Base-by-base conservation (phyloP, 2,797 vertebrate species). In the Xyrichtys novacula region DNA sequence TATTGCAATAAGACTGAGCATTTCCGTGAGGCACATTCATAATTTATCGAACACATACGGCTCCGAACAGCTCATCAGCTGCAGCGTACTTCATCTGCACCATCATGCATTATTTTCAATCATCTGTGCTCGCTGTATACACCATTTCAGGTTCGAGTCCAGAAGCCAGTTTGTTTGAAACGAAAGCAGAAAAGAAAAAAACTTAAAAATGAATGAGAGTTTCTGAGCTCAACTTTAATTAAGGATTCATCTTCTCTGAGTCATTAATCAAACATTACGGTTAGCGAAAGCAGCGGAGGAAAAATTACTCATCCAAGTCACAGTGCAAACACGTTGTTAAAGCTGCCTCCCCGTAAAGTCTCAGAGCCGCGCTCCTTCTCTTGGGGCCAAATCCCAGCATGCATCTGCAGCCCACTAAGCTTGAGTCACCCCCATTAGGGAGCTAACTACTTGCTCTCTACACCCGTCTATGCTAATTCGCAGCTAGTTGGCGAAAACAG, bases 361-460 rank as follows among this genome's bases (percentile, higher is more conserved):
- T n/a, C 50, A 3, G 66, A 63, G 44, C 23, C 25, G 29, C n/a
- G 34, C 54, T 70, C 40, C 25, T 58, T 62, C 49, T 44, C n/a
- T 34, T 12, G 56, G 75, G 44, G 48, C 34, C 1, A 15, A 49
- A 62, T 49, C 63, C 64, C 52, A 65, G 54, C 54, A 77, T 71
- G 40, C 59, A 61, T 17, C 57, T 52, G 55, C 15, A 50, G 70
- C 15, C 54, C 36, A 15, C 52, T 15, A 38, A 62, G 57, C 53
- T 39, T 26, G 28, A 70, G 54, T 60, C 54, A 38, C 57, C 25
- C 19, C 20, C 23, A 19, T 44, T 31, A 44, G 38, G 23, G 9
- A 50, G 38, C 39, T 2, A 52, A 50, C 44, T 28, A 31, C 58
- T 53, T 16, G 54, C 40, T 42, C 49, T 48, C 52, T 16, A 11